Base-by-base conservation (phyloP, 2,113 vertebrate species). In the Aptenodytes forsteri region DNA sequence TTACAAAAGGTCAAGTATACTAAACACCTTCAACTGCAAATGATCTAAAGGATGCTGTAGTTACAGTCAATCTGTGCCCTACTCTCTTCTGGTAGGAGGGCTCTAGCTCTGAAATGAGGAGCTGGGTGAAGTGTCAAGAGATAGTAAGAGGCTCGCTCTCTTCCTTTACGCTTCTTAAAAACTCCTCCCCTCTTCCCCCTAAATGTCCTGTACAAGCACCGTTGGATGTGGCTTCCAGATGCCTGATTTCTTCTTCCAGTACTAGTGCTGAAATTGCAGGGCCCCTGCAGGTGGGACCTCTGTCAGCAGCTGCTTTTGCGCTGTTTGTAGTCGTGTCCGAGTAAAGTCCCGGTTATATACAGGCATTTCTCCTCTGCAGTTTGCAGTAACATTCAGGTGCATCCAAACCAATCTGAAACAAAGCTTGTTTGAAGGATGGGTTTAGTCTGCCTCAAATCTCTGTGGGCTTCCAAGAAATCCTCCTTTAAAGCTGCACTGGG, bases 261-360 rank as follows among this genome's bases (percentile, higher is more conserved):
- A 1, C 16, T 4, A 5, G 25, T 1, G 3, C 58, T 3, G 42
- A 27, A 44, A 10, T 10, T 2, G 9, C 46, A 42, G 64, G 27
- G 30, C 10, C 25, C 38, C 27, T 6, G 9, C 76, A 23, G n/a
- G 40, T 75, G 50, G 19, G 16, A 15, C 6, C 22, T 27, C 62
- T 26, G 55, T 10, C 9, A 75, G 85, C 32, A 23, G 10, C 8
- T 40, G n/a, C 10, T 6, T 32, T 65, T 52, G 44, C 25, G 2
- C 18, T 3, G 7, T 7, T 9, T 6, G 46, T 22, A 32, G 17
- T 12, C 3, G 0, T 21, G 42, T 27, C 32, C 3, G 1, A 36
- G 26, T 8, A 14, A n/a, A 66, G 32, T 7, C 42, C 47, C 52
- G 73, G 6, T n/a, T 40, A 3, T 7, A 16, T 4, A 13, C 54